These are phyloP conservation scores for Trypoxylon attenuatum DNA, from an alignment of 2,888 invertebrate genomes.

Conservation along the genomic window DNA sequence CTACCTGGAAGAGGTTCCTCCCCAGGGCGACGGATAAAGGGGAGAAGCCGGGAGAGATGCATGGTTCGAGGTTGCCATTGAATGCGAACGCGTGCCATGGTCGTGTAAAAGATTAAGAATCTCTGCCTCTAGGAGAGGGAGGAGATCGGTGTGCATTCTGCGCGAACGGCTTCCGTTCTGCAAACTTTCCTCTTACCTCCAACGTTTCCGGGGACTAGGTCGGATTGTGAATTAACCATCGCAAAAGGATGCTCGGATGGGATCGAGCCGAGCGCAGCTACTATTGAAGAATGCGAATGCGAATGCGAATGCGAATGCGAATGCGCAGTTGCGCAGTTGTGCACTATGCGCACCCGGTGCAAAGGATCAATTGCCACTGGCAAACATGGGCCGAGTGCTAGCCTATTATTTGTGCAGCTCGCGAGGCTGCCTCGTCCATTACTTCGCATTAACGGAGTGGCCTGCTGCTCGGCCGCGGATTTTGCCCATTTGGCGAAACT, in stretches of 20 bases:
- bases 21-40: no score
- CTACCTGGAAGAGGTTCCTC: slow-evolving; percentile 40
- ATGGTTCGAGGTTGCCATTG: slow-evolving; percentile 4
- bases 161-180: slow-evolving; percentile 13
- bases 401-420: slow-evolving; percentile 57
- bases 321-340: no score
- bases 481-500: no score
- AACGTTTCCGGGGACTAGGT: slow-evolving; percentile 29
- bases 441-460: slow-evolving; percentile 62
- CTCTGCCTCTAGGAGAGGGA: not conserved
- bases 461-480: slow-evolving; percentile 42
- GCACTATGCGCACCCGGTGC: not conserved
- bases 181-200: not conserved
- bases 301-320: slow-evolving; percentile 8
- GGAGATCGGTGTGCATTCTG: slow-evolving; percentile 23
- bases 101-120: slow-evolving; percentile 31
- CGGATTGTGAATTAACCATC: slow-evolving; percentile 55
- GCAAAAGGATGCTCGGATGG: slow-evolving; percentile 49
- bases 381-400: slow-evolving; percentile 45
- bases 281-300: slow-evolving; percentile 40
- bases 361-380: slow-evolving; percentile 45
- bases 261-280: no score
- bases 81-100: slow-evolving; percentile 21
- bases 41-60: slow-evolving; percentile 22
- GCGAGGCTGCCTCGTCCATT: slow-evolving; percentile 50